phyloP scores from a whole-genome alignment of 2,797 vertebrate species.

The Ispidina lecontei region DNA sequence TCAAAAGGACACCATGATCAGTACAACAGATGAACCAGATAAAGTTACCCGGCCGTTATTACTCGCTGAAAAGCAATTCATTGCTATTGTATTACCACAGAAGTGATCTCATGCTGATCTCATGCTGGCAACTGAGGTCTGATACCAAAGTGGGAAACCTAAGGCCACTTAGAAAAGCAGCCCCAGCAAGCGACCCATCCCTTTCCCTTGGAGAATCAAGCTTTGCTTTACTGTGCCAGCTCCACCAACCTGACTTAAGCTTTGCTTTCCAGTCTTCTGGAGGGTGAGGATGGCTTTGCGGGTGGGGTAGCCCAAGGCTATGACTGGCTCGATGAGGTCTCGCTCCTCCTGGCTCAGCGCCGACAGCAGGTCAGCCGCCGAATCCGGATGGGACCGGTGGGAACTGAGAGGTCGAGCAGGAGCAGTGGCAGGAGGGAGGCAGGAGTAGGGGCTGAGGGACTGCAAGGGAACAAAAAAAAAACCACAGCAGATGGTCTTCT shows the following conservation, averaged over 20 bases:
- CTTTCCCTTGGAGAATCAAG: not conserved
- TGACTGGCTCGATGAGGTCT: constrained; percentile 85
- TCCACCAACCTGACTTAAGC: constrained; percentile 86
- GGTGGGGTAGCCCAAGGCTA: constrained; percentile 86
- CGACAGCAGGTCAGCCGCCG: constrained; percentile 84
- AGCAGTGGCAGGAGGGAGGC: constrained; percentile 50
- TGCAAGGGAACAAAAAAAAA: constrained; percentile 37
- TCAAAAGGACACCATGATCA: not conserved
- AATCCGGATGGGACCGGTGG: constrained; percentile 73
- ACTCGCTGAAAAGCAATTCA: not conserved
- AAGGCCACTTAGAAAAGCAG: not conserved
- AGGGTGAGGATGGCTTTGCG: constrained; percentile 88
- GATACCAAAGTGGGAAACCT: not conserved
- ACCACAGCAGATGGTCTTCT: not conserved
- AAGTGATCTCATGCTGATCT: not conserved
- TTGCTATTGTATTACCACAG: not conserved
- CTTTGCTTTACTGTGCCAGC: not conserved
- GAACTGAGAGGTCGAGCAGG: constrained; percentile 48
- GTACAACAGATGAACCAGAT: not conserved
- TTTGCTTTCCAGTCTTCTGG: constrained; percentile 88
- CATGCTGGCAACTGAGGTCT: not conserved
- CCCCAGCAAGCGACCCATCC: not conserved
- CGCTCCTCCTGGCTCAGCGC: constrained; percentile 90
- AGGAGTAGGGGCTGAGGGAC: constrained; percentile 79
- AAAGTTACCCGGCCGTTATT: not conserved